Conservation (phyloP, 2,797 vertebrate genomes). For the Miichthys miiuy region DNA sequence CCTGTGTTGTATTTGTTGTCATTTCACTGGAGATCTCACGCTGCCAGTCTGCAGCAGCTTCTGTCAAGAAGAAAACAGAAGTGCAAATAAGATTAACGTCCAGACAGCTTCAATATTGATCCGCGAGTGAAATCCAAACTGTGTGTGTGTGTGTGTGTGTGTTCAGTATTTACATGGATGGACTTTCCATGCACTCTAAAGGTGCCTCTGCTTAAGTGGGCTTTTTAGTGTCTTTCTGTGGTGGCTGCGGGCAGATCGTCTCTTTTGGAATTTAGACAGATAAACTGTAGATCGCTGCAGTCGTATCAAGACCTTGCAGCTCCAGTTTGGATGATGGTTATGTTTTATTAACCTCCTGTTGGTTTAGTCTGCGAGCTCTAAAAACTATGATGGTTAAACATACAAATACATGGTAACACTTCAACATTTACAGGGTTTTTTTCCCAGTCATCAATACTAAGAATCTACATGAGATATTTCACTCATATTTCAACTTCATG, state of each 20-base stretch:
- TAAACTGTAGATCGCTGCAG: not conserved
- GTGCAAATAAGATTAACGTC: conserved; percentile 73
- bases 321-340: not conserved
- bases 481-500: not conserved
- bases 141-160: conserved; percentile 45
- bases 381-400: not conserved
- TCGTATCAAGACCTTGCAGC: conserved; percentile 10
- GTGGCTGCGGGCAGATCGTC: conserved; percentile 44
- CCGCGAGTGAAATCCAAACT: conserved; percentile 72
- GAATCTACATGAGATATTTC: not conserved
- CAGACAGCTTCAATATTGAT: conserved; percentile 74
- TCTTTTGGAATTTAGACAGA: conserved; percentile 59
- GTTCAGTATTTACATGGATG: conserved; percentile 77
- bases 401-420: not conserved
- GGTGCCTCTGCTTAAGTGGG: conserved; percentile 63
- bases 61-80: conserved; percentile 55
- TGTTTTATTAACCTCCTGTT: not conserved
- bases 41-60: conserved; percentile 41
- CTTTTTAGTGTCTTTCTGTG: conserved; percentile 59
- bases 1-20: conserved; percentile 27
- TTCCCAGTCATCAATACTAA: too few relatives aligned
- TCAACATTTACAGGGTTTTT: too few relatives aligned
- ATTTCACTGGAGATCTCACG: conserved; percentile 12
- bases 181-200: conserved; percentile 75
- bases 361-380: not conserved